These are phyloP conservation scores for Ancistrus triradiatus DNA, from an alignment of 2,113 vertebrate genomes.

Conservation along the genomic window DNA sequence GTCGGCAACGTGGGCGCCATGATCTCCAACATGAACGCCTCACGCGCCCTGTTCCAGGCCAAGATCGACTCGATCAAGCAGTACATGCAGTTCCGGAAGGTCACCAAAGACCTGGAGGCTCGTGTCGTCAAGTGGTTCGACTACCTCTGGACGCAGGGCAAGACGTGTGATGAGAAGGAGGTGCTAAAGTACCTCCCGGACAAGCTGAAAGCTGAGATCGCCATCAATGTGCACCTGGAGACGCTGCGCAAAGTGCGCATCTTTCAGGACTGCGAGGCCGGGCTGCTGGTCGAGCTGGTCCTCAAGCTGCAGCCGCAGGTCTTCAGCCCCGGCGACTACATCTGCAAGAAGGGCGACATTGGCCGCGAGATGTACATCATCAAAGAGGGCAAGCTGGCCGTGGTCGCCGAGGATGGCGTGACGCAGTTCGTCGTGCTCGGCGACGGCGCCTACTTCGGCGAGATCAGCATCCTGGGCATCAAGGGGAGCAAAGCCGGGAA, in stretches of 20 bases:
- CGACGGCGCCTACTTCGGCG: conserved; percentile 82
- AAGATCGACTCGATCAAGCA: conserved; percentile 84
- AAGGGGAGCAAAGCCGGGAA: conserved; percentile 86
- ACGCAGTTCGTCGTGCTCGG: conserved; percentile 83
- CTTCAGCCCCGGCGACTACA: conserved; percentile 85
- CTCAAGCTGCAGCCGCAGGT: conserved; percentile 79
- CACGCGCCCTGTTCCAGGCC: conserved; percentile 78
- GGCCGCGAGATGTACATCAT: conserved; percentile 86
- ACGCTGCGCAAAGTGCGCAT: conserved; percentile 80
- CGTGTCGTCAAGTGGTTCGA: conserved; percentile 85
- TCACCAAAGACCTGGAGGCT: conserved; percentile 80
- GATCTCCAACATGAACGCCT: conserved; percentile 89
- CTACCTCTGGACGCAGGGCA: conserved; percentile 82
- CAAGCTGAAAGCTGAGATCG: conserved; percentile 82
- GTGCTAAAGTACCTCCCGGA: conserved; percentile 82
- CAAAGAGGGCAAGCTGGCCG: conserved; percentile 81
- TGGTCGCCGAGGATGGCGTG: conserved; percentile 81
- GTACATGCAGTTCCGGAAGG: conserved; percentile 84
- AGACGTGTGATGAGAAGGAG: conserved; percentile 81
- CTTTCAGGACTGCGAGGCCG: conserved; percentile 84
- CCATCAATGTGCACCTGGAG: conserved; percentile 83
- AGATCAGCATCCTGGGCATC: conserved; percentile 85
- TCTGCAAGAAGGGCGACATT: conserved; percentile 84
- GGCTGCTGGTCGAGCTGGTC: conserved; percentile 79
- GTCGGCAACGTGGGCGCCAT: conserved; percentile 83